Percentiles rank a stretch among this genome's conserved stretches.
These are phyloP conservation scores for Pachypeltis micranthus DNA, from an alignment of 1,140 invertebrate species.

Conservation along the genomic window DNA sequence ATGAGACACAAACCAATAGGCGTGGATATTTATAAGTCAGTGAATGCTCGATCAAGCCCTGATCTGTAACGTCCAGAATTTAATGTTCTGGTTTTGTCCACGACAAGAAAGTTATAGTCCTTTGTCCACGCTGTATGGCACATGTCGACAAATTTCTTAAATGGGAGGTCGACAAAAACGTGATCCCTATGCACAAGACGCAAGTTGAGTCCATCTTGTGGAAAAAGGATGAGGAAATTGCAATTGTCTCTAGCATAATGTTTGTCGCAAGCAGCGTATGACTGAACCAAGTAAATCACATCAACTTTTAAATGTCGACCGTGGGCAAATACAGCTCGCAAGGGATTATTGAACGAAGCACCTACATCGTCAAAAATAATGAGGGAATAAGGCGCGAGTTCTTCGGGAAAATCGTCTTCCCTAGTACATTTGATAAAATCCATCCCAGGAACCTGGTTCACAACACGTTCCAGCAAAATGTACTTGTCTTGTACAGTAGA, in stretches of 20 bases:
- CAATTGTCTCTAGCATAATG: background rate
- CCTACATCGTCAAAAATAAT: background rate
- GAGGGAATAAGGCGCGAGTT: background rate
- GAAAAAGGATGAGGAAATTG: background rate
- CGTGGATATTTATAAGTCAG: too few species aligned
- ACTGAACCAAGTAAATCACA: background rate
- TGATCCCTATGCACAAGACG: background rate
- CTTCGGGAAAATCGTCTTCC: background rate
- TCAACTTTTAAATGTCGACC: background rate
- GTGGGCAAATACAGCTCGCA: background rate
- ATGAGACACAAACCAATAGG: too few species aligned
- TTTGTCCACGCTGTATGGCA: background rate
- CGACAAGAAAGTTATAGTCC: too few species aligned
- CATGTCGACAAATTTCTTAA: background rate
- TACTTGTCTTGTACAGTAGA: background rate
- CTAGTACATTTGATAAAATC: background rate
- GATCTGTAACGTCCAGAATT: too few species aligned
- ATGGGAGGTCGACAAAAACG: background rate
- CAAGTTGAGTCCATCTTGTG: background rate
- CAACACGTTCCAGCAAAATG: background rate
- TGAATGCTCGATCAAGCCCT: too few species aligned
- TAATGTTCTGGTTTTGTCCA: too few species aligned
- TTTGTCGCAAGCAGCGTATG: background rate
- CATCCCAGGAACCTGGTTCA: background rate
- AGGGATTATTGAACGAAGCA: background rate